Evolutionary conservation across 1,140 invertebrate species (phyloP).

Genomic region (Littorina saxatilis): DNA sequence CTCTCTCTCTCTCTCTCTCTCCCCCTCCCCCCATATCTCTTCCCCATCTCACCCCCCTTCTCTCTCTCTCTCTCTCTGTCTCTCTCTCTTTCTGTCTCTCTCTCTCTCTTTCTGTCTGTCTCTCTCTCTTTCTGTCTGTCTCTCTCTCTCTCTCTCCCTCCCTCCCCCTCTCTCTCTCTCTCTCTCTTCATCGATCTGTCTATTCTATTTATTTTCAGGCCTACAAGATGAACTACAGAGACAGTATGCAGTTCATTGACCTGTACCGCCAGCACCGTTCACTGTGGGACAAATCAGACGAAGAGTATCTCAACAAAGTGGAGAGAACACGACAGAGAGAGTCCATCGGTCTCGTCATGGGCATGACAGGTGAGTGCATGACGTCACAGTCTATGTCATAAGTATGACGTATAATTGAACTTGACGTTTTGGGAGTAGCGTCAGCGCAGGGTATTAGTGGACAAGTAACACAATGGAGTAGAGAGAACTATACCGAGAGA

Average conservation of each 20-base stretch:
- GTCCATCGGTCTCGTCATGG: conserved; percentile 22
- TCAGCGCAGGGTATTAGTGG: neutral
- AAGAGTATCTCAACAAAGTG: conserved; percentile 20
- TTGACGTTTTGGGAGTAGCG: neutral
- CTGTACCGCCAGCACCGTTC: conserved; percentile 11
- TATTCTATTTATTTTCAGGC: neutral
- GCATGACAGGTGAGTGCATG: conserved; percentile 17
- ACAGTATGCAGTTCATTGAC: conserved; percentile 24
- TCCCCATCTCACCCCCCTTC: neutral
- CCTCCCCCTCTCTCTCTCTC: conserved; percentile 3
- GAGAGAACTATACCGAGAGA: too few relatives aligned
- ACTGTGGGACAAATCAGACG: conserved; percentile 16
- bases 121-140: neutral
- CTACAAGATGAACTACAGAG: conserved; percentile 28
- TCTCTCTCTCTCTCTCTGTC: neutral
- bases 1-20: neutral
- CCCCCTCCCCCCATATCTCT: neutral
- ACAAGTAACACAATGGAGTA: neutral
- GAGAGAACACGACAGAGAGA: conserved; percentile 3
- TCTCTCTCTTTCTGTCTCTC: neutral
- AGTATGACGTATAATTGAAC: neutral
- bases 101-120: neutral
- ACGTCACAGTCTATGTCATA: neutral
- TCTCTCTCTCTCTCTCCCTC: neutral
- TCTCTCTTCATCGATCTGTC: neutral